Evolutionary conservation across 2,888 invertebrate genomes (phyloP), one percentile per base, ranked within the genome.

Genomic region (Coenonympha glycerion): DNA sequence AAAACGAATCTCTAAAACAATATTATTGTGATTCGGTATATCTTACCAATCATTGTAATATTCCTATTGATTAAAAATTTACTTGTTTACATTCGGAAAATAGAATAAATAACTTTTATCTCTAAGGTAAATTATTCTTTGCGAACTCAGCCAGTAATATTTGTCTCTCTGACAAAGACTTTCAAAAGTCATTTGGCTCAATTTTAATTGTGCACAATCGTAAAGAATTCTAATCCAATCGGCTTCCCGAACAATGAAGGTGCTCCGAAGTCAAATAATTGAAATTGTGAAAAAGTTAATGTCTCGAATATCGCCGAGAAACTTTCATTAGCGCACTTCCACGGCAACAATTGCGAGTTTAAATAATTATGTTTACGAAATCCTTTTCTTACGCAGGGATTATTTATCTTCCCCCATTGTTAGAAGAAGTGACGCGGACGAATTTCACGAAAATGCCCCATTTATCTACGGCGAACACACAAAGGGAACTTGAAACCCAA

Each of bases 311-410:
- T 67, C 71, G 68, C 69, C 67, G 68, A 68, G 56, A 71, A 78
- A 78, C 76, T 80, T 83, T 83, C 80, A 82, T 83, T 83, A 78
- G 75, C 73, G 73, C 42, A 74, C 76, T 82, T 59, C 48, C 76
- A 78, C 77, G 71, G 78, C 78, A 83, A 82, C 83, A 79, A 83
- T 83, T 81, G 79, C 77, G 77, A 81, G 79, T 80, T 83, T 78
- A 81, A 85, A 86, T 85, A 87, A 87, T 87, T 85, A 82, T 82
- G 79, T 84, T 85, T 80, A 81, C 81, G 75, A 77, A 85, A 86
- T 85, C 84, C 85, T 84, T 87, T 87, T 85, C 85, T 82, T 83
- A 81, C 79, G 75, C 78, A 72, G 74, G 76, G 80, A 82, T 83
- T 85, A 83, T 86, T 87, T 86, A 85, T 87, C 83, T 83, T 80